A percentile compares a stretch with the other conserved stretches of the same genome.
These are phyloP conservation scores for Bembecia ichneumoniformis DNA, from an alignment of 2,888 invertebrate genomes.

Conservation along the genomic window DNA sequence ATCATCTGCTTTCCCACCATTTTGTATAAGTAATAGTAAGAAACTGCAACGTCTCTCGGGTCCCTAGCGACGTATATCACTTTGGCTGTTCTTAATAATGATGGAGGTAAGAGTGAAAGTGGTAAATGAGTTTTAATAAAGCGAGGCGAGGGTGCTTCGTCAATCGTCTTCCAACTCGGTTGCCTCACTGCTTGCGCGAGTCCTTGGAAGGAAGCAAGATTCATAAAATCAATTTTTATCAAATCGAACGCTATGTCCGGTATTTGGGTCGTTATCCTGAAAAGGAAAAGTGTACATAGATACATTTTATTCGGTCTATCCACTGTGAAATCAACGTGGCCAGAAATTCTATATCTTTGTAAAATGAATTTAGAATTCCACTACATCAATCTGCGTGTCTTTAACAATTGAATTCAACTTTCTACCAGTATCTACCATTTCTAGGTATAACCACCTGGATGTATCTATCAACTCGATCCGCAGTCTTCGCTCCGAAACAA, in stretches of 20 bases:
- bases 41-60: constrained; percentile 80
- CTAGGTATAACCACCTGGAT: no score
- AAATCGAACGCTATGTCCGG: constrained; percentile 52
- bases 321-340: no score
- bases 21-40: constrained; percentile 78
- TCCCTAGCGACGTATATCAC: constrained; percentile 81
- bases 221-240: constrained; percentile 54
- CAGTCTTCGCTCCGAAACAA: no score
- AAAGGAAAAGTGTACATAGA: neutral
- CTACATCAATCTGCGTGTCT: no score
- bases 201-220: constrained; percentile 54
- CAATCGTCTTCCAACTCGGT: constrained; percentile 47
- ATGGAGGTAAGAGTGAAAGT: constrained; percentile 70
- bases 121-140: constrained; percentile 78
- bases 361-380: no score
- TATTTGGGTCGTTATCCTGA: constrained; percentile 42
- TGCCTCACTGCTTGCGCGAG: constrained; percentile 36
- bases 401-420: no score
- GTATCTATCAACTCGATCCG: no score
- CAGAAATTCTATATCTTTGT: no score
- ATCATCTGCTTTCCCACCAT: constrained; percentile 65
- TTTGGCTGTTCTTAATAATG: constrained; percentile 55
- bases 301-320: no score
- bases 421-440: no score
- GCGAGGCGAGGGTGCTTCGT: constrained; percentile 58